Conservation (phyloP, 2,113 vertebrate species). For the Malurus elegans region DNA sequence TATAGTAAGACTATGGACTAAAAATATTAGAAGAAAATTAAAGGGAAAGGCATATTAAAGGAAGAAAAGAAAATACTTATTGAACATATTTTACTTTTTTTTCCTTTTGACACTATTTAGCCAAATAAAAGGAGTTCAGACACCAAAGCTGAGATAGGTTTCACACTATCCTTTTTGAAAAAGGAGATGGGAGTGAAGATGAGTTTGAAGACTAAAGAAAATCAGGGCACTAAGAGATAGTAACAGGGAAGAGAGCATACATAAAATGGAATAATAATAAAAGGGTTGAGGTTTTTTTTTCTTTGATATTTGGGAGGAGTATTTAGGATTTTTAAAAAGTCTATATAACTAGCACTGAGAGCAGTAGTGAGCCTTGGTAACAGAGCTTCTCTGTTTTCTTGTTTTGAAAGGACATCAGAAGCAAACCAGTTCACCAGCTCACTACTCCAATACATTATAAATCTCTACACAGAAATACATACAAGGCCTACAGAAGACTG, state of each 20-base stretch:
- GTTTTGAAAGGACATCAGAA: background rate
- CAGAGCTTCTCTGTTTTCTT: background rate
- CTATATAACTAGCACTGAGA: background rate
- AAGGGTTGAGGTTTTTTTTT: accelerated
- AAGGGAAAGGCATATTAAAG: background rate
- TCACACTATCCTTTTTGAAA: background rate
- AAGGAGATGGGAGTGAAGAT: background rate
- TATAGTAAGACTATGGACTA: background rate
- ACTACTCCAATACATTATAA: background rate
- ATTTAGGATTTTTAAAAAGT: background rate
- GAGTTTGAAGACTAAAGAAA: background rate
- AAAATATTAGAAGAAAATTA: background rate
- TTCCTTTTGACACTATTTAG: background rate
- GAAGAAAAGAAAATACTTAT: background rate
- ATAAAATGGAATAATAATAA: background rate
- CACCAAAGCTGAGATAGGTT: background rate
- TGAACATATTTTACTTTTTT: background rate
- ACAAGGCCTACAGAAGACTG: background rate
- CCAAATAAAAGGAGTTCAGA: background rate
- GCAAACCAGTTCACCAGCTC: background rate
- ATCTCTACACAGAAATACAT: background rate
- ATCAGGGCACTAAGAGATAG: background rate
- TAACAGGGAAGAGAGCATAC: background rate
- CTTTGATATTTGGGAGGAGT: background rate
- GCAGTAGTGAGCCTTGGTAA: background rate